phyloP scores from a whole-genome alignment of 53 echinoderm and acorn worm genomes.

The Mesocentrotus franciscanus region DNA sequence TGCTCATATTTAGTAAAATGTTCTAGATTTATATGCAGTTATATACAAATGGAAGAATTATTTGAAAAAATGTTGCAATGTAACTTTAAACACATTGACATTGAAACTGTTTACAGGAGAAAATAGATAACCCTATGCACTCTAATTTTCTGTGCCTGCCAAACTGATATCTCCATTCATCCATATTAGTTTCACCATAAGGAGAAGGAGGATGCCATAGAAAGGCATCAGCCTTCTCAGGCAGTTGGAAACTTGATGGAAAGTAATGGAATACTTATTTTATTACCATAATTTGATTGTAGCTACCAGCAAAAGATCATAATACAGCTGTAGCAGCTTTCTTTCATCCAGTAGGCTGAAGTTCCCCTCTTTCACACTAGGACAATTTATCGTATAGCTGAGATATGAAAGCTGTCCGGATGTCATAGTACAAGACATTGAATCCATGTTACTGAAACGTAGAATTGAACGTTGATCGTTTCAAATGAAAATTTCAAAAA shows the following conservation, averaged over 20 bases:
- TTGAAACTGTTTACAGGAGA: background rate
- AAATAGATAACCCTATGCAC: background rate
- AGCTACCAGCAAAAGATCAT: background rate
- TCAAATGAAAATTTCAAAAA: too few species aligned
- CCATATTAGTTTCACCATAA: background rate
- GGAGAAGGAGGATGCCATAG: background rate
- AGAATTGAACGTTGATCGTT: too few species aligned
- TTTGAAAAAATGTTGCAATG: too few species aligned
- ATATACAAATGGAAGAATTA: too few species aligned
- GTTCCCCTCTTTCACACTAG: background rate
- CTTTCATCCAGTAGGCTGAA: background rate
- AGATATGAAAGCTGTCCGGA: too few species aligned
- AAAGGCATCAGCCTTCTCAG: background rate
- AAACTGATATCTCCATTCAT: conserved; percentile 3
- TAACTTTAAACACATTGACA: background rate
- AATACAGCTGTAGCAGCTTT: background rate
- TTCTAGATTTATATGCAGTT: too few species aligned
- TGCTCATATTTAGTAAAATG: too few species aligned
- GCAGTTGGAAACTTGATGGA: background rate
- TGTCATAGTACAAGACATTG: too few species aligned
- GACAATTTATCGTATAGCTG: too few species aligned
- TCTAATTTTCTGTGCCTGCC: background rate
- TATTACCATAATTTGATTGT: conserved; percentile 35
- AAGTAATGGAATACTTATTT: conserved; percentile 42
- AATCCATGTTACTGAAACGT: too few species aligned